A percentile compares a stretch with the other conserved stretches of the same genome.
These are phyloP conservation scores for Atlantisia rogersi DNA, from an alignment of 2,113 vertebrate species.

Conservation along the genomic window DNA sequence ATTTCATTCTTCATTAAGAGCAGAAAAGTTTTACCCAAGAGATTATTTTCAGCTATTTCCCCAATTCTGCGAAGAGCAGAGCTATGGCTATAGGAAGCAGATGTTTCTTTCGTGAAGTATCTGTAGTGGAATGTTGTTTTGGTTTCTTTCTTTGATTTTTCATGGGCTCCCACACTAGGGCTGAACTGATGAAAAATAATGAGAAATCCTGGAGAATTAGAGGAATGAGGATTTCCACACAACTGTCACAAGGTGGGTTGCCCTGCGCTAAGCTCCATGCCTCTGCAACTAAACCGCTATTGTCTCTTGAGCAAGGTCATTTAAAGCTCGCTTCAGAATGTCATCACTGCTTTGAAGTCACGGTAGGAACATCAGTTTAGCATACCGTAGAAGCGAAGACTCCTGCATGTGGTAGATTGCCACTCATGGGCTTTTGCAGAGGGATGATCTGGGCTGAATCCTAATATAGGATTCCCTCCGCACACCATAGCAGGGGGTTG, in stretches of 20 bases:
- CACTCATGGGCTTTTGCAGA: conserved; percentile 29
- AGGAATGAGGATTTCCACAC: not conserved
- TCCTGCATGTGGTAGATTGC: conserved; percentile 64
- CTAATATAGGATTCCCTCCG: not conserved
- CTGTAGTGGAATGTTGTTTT: not conserved
- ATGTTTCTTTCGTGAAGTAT: not conserved
- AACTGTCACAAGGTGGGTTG: not conserved
- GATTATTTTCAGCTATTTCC: not conserved
- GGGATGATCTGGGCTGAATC: conserved; percentile 35
- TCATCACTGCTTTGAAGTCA: conserved; percentile 13
- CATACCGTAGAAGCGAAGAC: conserved; percentile 44
- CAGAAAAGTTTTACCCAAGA: not conserved
- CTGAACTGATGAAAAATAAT: conserved; percentile 24
- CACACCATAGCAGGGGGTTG: no score
- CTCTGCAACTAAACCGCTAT: not conserved
- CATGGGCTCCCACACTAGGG: not conserved
- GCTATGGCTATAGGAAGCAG: not conserved
- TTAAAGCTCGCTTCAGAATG: conserved; percentile 55
- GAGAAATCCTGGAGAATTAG: conserved; percentile 16
- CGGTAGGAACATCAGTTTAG: conserved; percentile 55
- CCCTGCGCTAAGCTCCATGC: not conserved
- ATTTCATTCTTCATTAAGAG: not conserved
- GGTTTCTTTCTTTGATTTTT: not conserved
- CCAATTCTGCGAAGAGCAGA: not conserved
- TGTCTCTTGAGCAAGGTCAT: conserved; percentile 30